Base-by-base conservation (phyloP, 2,113 vertebrate genomes). In the Pachypanchax playfairii region DNA sequence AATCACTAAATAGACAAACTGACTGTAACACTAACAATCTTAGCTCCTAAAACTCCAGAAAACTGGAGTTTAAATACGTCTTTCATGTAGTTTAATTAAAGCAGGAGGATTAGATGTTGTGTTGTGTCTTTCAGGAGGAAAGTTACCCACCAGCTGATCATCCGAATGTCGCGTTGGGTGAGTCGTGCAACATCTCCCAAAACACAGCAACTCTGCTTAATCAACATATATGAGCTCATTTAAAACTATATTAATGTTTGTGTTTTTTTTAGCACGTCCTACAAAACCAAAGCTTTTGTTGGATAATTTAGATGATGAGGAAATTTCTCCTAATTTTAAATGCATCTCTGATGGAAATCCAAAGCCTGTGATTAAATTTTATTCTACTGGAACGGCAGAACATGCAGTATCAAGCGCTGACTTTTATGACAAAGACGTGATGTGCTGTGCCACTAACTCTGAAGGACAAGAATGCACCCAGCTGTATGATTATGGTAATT, bases 301-400 rank as follows among this genome's bases (percentile, higher is more conserved):
- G 17, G 13, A 52, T 6, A 0, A 0, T 0, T 4, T 7, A 0
- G 0, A 6, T 0, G 0, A 0, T 0, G 0, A 0, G 1, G 0
- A 0, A 0, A 6, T 0, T 0, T 57, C 76, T 1, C 63, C 63
- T 0, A 0, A 0, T 2, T 80, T 94, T 0, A 44, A 43, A 5
- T 98, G 95, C 18, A 0, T 77, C 43, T 94, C 95, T 11, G 87
- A 90, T 2, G 90, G 93, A n/a, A 82, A 84, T 54, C 94, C 94
- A 0, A 80, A 76, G 24, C 91, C 94, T 0, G 70, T 3, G 0
- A 28, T 96, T 36, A 13, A 70, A n/a, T 97, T n/a, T n/a, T n/a
- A n/a, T n/a, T n/a, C n/a, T n/a, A n/a, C n/a, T n/a, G n/a, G n/a
- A n/a, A n/a, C n/a, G 0, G 1, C 21, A 15, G 4, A 0, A 3